These are phyloP conservation scores for Drosophila takahashii DNA, from an alignment of 1,140 invertebrate genomes.

Conservation along the genomic window DNA sequence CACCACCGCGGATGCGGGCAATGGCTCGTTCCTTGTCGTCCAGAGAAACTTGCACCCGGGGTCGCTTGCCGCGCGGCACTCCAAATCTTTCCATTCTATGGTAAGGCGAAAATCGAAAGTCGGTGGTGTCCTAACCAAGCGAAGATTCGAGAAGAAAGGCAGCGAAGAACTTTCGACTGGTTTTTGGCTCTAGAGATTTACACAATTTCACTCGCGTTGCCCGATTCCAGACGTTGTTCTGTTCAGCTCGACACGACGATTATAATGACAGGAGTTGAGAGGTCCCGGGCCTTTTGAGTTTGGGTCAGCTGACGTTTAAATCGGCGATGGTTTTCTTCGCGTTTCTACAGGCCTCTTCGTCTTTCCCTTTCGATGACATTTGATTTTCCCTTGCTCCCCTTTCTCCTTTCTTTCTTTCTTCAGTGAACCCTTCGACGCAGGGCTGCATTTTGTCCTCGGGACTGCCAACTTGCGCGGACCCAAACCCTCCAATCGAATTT, in stretches of 20 bases:
- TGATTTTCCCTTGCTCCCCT: background rate
- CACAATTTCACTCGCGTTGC: conserved; percentile 31
- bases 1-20: conserved; percentile 62
- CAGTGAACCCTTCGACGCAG: conserved; percentile 10
- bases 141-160: background rate
- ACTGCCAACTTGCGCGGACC: conserved; percentile 39
- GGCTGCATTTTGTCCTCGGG: conserved; percentile 20
- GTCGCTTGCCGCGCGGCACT: conserved; percentile 68
- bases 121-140: background rate
- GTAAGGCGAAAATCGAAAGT: background rate
- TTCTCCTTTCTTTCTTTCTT: conserved; percentile 5
- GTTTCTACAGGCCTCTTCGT: conserved; percentile 16
- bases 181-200: conserved; percentile 26
- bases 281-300: conserved; percentile 20
- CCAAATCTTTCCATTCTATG: conserved; percentile 44
- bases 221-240: conserved; percentile 28
- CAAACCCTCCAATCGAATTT: background rate
- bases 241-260: conserved; percentile 54
- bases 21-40: conserved; percentile 68
- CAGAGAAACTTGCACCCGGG: conserved; percentile 63
- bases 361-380: conserved; percentile 19
- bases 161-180: conserved; percentile 20
- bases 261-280: conserved; percentile 32
- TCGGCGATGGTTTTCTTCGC: conserved; percentile 52
- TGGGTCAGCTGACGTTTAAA: conserved; percentile 66